Evolutionary conservation across 2,888 invertebrate species (phyloP), one percentile per base, ranked within the genome.

Genomic region (Agrotis puta): DNA sequence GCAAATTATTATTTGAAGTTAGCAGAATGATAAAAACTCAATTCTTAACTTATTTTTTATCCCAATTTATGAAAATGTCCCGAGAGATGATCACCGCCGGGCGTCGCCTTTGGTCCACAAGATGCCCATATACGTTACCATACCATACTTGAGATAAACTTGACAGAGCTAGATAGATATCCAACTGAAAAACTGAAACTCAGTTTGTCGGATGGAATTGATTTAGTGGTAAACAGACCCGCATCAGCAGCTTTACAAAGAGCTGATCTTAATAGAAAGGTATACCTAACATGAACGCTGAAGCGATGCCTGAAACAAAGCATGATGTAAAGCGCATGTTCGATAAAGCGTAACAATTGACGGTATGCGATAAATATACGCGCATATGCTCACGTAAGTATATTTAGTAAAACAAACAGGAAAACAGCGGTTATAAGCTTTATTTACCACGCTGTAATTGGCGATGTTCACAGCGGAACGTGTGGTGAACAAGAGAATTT

Each of bases 401-500:
- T 63, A 71, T 63, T 74, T 74, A 80, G 67, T 70, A 64, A 73
- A 85, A 77, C 64, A 77, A 80, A 85, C 83, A 83, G 86, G 86
- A 84, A 85, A 86, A 79, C 72, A 61, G 33, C 73, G 54, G 61
- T 71, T 69, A 62, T 74, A 64, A 70, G 53, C 22, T 16, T 51
- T 71, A 51, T n/a, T n/a, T n/a, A n/a, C n/a, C 56, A 73, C 33
- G 56, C 54, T 56, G 65, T 75, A 66, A 70, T 70, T 70, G 43
- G 39, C 27, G 39, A 63, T 66, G 59, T 63, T 70, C 56, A 54
- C 53, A 66, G 43, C 62, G n/a, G 50, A 74, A 65, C 51, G 47
- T 33, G 39, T 48, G 22, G 43, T 48, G 20, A 54, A 54, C 62
- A 54, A n/a, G 53, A 53, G 48, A 64, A 45, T 79, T 61, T 61